Evolutionary conservation across 1,140 invertebrate genomes (phyloP).

Genomic region (Anadara kagoshimensis): DNA sequence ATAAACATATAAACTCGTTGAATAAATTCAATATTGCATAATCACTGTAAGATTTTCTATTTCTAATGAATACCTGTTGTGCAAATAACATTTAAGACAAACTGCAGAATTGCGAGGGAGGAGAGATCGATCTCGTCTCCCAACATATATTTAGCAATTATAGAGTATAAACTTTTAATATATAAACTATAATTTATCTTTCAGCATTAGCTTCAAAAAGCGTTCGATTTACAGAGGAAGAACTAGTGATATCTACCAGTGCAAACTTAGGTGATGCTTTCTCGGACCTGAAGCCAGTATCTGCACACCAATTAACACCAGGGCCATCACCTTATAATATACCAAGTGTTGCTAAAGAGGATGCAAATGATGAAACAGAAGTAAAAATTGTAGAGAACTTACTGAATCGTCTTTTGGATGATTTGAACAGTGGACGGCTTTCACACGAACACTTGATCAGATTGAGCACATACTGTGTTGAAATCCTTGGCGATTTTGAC

Average conservation of each 20-base stretch:
- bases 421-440: constrained; percentile 23
- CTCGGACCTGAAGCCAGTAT: constrained; percentile 14
- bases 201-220: neutral
- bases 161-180: too few relatives aligned
- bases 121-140: too few relatives aligned
- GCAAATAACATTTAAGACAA: too few relatives aligned
- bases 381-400: constrained; percentile 31
- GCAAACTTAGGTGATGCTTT: neutral
- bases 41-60: too few relatives aligned
- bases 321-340: constrained; percentile 10
- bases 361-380: neutral
- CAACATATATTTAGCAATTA: too few relatives aligned
- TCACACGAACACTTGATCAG: constrained; percentile 21
- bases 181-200: too few relatives aligned
- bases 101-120: too few relatives aligned
- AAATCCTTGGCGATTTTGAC: constrained; percentile 8
- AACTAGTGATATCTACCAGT: neutral
- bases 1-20: too few relatives aligned
- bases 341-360: neutral
- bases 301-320: constrained; percentile 39
- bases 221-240: neutral
- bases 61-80: too few relatives aligned
- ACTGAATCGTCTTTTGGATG: constrained; percentile 31
- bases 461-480: constrained; percentile 26
- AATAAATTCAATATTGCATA: too few relatives aligned